Percentiles rank a stretch among this genome's conserved stretches.
Evolutionary conservation across 2,113 vertebrate genomes (phyloP).

Genomic region (Piaya cayana): DNA sequence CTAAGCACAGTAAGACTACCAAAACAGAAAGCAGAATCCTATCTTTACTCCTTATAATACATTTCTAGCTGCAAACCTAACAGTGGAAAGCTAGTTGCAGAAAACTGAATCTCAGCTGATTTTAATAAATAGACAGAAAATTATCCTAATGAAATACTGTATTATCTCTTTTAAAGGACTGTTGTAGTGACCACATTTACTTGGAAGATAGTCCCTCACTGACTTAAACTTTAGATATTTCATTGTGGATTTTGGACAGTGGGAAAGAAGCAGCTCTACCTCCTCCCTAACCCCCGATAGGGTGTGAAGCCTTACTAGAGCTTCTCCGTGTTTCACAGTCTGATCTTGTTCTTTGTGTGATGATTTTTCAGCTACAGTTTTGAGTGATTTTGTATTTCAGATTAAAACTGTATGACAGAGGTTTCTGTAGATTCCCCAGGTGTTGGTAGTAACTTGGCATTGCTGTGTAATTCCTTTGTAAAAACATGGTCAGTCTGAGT

Average conservation of each 20-base stretch:
- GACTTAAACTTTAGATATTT: background rate
- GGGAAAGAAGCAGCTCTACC: background rate
- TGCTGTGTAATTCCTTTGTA: background rate
- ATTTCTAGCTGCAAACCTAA: conserved; percentile 17
- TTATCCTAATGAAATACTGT: background rate
- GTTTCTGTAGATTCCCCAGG: background rate
- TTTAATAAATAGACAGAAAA: conserved; percentile 7
- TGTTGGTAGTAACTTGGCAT: background rate
- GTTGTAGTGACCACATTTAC: background rate
- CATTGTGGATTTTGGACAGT: background rate
- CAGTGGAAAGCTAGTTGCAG: background rate
- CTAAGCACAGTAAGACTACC: conserved; percentile 15
- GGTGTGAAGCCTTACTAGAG: background rate
- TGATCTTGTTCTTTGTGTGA: background rate
- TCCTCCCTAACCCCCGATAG: background rate
- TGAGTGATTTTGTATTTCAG: background rate
- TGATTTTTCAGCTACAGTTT: background rate
- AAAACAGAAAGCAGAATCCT: conserved; percentile 49
- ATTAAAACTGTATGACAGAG: background rate
- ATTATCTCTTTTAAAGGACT: background rate
- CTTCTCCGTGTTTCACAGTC: background rate
- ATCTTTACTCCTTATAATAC: conserved; percentile 32
- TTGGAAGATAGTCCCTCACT: background rate
- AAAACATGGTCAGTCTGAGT: background rate
- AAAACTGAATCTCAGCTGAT: conserved; percentile 13